Base-by-base conservation (phyloP, 2,113 vertebrate species). In the Phainopepla nitens region DNA sequence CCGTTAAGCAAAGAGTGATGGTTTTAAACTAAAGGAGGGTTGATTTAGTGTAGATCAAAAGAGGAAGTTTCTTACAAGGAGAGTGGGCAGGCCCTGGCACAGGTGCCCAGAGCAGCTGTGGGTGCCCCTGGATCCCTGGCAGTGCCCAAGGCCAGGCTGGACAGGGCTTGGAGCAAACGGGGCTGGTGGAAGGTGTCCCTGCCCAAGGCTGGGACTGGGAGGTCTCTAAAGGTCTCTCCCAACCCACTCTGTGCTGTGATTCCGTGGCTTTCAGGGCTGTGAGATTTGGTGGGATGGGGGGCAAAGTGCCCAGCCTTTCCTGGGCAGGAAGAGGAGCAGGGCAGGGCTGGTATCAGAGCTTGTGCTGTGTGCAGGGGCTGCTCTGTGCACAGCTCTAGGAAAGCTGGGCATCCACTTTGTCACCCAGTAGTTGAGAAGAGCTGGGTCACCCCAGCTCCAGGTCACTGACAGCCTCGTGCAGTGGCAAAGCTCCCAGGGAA, bases 281-380 rank as follows among this genome's bases (percentile, higher is more conserved):
- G 58, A 62, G 54, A 4, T 36, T 39, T 17, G 65, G 11, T 41
- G 61, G 47, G 45, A 10, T 39, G 10, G 1, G 1, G 36, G 23
- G 1, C 60, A 18, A 23, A 35, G 53, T 31, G 31, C 25, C 27
- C 0, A 0, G 5, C 13, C 18, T 41, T 44, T 23, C 35, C 29
- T 35, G 19, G 35, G 24, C 7, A 69, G 39, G 41, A 53, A 6
- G 6, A 28, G 41, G 33, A 14, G 28, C 79, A 69, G 50, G 28
- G 56, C 22, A 62, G 36, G 49, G 76, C 45, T 51, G 66, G 24
- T 15, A 7, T 8, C 24, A 6, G n/a, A 15, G 33, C 0, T 0
- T 6, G 1, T 4, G 22, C 5, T 2, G 29, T 28, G 64, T 44
- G 29, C 73, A n/a, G 14, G 62, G 69, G 79, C 66, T 41, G 3